Evolutionary conservation across 1,140 invertebrate genomes (phyloP), one percentile per base, ranked within the genome.

Genomic region (Drosophila kanapiae): DNA sequence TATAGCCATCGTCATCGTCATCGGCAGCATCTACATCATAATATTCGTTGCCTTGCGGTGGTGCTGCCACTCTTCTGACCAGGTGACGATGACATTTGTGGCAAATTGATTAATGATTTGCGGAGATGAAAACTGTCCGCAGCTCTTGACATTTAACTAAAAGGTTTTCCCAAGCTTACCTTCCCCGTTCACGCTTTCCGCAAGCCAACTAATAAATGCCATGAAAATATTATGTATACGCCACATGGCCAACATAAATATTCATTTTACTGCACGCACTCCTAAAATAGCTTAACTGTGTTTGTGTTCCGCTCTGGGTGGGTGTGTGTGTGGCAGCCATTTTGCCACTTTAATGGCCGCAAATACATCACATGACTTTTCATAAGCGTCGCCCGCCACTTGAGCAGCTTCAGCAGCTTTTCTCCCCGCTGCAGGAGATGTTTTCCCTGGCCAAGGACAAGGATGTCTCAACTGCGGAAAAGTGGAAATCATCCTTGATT

Each of bases 331-430:
- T 78, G 65, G 47, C 57, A 75, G 68, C 74, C 72, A 78, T 80
- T 84, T 88, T 90, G 80, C 78, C 80, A 88, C 85, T 84, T 84
- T 88, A 90, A 88, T 88, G 75, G 81, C 70, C 78, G 75, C 84
- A 90, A 88, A 88, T 88, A 90, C 84, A 84, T 88, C 84, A 74
- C 45, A 88, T 88, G 85, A 90, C 80, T 88, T 88, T 75, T 84
- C 85, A 85, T 84, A 88, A 88, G 84, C 78, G 72, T 53, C 80
- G 75, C 67, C 31, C 31, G 70, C 85, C 84, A 84, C 84, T 88
- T 90, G 80, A 79, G 62, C 53, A 37, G 35, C 54, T 57, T 33
- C 51, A 58, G 45, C 45, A 49, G 60, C 40, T 56, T 45, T 42
- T 29, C 38, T 35, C 48, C 63, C n/a, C 37, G 49, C 53, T 29